Conservation (phyloP, 2,888 invertebrate genomes). For the Phengaris alcon region DNA sequence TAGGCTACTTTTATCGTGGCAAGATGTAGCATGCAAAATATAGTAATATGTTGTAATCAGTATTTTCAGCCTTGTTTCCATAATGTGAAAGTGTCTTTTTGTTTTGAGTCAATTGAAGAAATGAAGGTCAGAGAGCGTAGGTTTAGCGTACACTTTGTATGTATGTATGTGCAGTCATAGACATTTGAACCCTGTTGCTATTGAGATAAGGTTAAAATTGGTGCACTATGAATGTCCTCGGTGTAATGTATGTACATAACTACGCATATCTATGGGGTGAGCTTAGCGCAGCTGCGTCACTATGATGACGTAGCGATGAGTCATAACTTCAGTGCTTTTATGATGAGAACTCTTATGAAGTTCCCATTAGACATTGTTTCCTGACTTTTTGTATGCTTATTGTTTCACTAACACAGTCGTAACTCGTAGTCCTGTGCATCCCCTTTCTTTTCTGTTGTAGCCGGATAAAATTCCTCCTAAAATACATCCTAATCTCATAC, state of each 20-base stretch:
- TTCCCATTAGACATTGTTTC: background rate
- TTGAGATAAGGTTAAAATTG: background rate
- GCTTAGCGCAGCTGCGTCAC: background rate
- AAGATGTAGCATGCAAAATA: background rate
- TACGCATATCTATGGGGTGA: background rate
- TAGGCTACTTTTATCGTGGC: too few relatives aligned
- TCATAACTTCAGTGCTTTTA: constrained; percentile 6
- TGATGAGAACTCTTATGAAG: background rate
- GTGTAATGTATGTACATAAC: background rate
- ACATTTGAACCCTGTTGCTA: background rate
- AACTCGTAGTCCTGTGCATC: too few relatives aligned
- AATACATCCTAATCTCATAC: too few relatives aligned
- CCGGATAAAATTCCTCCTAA: too few relatives aligned
- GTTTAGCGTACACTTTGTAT: background rate
- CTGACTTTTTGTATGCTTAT: too few relatives aligned
- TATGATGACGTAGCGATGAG: background rate
- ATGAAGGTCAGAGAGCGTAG: background rate
- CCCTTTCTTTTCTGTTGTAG: too few relatives aligned
- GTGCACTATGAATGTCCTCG: background rate
- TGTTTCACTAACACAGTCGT: too few relatives aligned
- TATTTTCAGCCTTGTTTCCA: background rate
- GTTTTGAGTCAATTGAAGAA: background rate
- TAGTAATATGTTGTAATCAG: background rate
- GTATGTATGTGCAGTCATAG: background rate
- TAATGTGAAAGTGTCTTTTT: background rate